Evolutionary conservation across 2,888 invertebrate species (phyloP).

Genomic region (Autographa pulchrina): DNA sequence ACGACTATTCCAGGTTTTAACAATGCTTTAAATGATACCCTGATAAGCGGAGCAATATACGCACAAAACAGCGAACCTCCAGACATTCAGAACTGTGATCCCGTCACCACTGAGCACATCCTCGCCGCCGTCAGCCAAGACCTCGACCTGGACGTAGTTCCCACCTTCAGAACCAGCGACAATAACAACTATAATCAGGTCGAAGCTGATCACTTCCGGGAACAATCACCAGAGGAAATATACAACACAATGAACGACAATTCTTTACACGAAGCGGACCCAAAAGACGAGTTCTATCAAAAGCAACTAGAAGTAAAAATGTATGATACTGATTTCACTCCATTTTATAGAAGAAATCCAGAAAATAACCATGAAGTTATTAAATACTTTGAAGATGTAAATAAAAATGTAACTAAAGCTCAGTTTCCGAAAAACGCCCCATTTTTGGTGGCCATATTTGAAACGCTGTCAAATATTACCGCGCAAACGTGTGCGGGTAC

Average conservation of each 20-base stretch:
- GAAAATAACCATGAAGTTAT: not conserved
- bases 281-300: constrained; percentile 16
- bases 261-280: constrained; percentile 26
- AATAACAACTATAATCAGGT: constrained; percentile 4
- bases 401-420: constrained; percentile 18
- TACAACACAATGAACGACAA: constrained; percentile 33
- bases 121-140: constrained; percentile 40
- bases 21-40: constrained; percentile 44
- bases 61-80: constrained; percentile 26
- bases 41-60: constrained; percentile 22
- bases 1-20: constrained; percentile 45
- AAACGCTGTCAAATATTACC: constrained; percentile 69
- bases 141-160: constrained; percentile 33
- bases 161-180: constrained; percentile 14
- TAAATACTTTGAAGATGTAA: not conserved
- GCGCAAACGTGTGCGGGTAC: constrained; percentile 74
- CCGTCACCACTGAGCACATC: constrained; percentile 34
- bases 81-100: constrained; percentile 35
- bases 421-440: constrained; percentile 55
- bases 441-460: constrained; percentile 73
- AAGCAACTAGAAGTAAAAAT: constrained; percentile 21
- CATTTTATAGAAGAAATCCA: constrained; percentile 7
- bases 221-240: constrained; percentile 22
- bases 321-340: constrained; percentile 28
- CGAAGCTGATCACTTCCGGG: constrained; percentile 5